Percentiles rank a stretch among this genome's conserved stretches.
Evolutionary conservation across 1,140 invertebrate species (phyloP).

Genomic region (Phocides pigmalion): DNA sequence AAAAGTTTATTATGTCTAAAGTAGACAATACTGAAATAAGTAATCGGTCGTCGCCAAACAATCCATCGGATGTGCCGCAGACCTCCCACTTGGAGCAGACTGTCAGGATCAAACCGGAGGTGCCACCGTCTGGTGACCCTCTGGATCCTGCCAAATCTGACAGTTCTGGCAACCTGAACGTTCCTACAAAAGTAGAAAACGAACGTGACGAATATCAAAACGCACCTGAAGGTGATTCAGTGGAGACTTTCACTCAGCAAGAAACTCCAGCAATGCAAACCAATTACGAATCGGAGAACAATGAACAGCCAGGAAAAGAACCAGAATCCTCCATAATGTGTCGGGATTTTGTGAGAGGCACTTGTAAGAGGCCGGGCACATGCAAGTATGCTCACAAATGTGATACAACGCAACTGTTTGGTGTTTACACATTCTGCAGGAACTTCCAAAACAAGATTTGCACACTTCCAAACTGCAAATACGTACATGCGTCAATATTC

Average conservation of each 20-base stretch:
- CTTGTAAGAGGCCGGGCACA: conserved; percentile 48
- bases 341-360: conserved; percentile 60
- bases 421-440: conserved; percentile 61
- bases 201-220: conserved; percentile 42
- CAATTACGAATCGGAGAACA: background rate
- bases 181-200: conserved; percentile 44
- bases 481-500: conserved; percentile 64
- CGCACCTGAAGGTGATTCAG: background rate
- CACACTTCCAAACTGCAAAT: conserved; percentile 51
- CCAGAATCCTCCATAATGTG: conserved; percentile 45
- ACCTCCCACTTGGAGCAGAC: conserved; percentile 8
- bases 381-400: conserved; percentile 58
- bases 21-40: conserved; percentile 46
- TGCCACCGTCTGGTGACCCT: conserved; percentile 42
- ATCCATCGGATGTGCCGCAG: conserved; percentile 29
- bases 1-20: conserved; percentile 64
- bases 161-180: conserved; percentile 12
- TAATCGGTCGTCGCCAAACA: conserved; percentile 25
- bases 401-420: conserved; percentile 51
- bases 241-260: background rate
- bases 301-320: conserved; percentile 11
- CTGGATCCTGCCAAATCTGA: conserved; percentile 46
- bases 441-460: conserved; percentile 62
- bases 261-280: background rate
- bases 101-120: conserved; percentile 20